phyloP scores from a whole-genome alignment of 2,888 invertebrate genomes.

The Physocephala rufipes region DNA sequence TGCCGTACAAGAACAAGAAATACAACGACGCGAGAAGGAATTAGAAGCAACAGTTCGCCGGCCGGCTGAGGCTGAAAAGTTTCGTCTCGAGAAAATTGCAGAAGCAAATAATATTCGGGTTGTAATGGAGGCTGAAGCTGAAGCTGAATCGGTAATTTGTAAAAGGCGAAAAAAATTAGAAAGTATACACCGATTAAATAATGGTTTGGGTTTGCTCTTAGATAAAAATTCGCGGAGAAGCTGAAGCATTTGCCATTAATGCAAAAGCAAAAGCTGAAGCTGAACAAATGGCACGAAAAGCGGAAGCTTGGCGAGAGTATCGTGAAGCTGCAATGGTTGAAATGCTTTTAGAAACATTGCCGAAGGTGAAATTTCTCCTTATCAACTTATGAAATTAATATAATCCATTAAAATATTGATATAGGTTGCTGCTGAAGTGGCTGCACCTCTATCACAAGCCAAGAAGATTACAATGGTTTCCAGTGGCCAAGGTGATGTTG shows the following conservation, averaged over 20 bases:
- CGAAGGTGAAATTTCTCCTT: conserved; percentile 75
- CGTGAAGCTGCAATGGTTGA: conserved; percentile 95
- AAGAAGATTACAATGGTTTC: conserved; percentile 98
- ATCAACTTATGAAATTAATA: not conserved
- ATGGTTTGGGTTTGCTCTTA: conserved; percentile 40
- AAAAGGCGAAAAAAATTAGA: not conserved
- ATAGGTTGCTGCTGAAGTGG: conserved; percentile 96
- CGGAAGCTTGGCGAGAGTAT: conserved; percentile 96
- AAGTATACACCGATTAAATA: not conserved
- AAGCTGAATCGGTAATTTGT: conserved; percentile 81
- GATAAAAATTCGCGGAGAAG: conserved; percentile 83
- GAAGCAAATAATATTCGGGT: conserved; percentile 90
- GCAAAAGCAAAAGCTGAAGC: conserved; percentile 96
- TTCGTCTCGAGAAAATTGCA: conserved; percentile 88
- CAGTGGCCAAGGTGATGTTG: conserved; percentile 88
- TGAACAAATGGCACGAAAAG: conserved; percentile 96
- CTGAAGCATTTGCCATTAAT: conserved; percentile 91
- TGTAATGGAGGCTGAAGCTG: conserved; percentile 95
- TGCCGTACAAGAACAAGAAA: conserved; percentile 95
- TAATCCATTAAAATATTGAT: conserved; percentile 38
- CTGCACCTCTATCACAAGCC: conserved; percentile 92
- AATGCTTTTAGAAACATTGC: conserved; percentile 94
- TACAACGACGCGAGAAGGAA: conserved; percentile 88
- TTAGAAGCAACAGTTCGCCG: conserved; percentile 91
- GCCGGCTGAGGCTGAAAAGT: conserved; percentile 96